Evolutionary conservation across 2,797 vertebrate species (phyloP).

Genomic region (Pteropus rufus): DNA sequence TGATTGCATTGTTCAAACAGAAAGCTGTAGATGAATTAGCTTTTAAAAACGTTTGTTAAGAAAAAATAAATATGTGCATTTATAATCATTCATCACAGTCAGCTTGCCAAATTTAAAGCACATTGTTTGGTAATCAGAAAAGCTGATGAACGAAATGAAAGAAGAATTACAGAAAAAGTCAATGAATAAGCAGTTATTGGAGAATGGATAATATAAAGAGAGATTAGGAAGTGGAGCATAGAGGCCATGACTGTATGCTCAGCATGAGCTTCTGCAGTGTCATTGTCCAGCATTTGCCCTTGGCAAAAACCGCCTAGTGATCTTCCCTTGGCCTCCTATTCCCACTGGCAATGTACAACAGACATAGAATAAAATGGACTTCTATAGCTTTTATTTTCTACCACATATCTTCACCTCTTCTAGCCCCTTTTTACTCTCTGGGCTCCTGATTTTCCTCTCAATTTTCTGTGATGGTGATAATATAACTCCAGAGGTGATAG

Average conservation of each 20-base stretch:
- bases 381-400: background rate
- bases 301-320: background rate
- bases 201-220: background rate
- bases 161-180: background rate
- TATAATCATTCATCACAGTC: conserved; percentile 36
- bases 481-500: too few species aligned
- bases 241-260: accelerated
- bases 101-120: conserved; percentile 21
- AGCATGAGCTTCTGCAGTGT: background rate
- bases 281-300: background rate
- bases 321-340: background rate
- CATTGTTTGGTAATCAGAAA: conserved; percentile 34
- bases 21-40: conserved; percentile 35
- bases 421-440: background rate
- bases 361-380: background rate
- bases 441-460: background rate
- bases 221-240: background rate
- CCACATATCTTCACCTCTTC: background rate
- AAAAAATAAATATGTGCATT: conserved; percentile 56
- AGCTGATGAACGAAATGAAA: conserved; percentile 24
- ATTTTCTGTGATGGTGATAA: too few species aligned
- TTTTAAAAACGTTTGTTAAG: conserved; percentile 41
- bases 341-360: background rate
- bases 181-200: background rate
- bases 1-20: conserved; percentile 44